These are phyloP conservation scores for Scaptomyza flava DNA, from an alignment of 2,888 invertebrate genomes.

Conservation along the genomic window DNA sequence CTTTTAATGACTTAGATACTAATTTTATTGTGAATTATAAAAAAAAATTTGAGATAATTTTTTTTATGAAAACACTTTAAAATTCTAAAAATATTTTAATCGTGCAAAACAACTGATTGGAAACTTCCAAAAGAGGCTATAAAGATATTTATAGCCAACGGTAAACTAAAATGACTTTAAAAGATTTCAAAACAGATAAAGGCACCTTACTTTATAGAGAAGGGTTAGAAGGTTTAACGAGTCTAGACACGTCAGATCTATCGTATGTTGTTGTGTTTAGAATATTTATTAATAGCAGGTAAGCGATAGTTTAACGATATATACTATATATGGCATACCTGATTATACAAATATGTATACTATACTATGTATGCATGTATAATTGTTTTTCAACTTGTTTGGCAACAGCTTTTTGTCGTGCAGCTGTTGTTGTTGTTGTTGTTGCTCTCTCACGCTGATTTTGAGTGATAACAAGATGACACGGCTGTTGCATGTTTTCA, in stretches of 20 bases:
- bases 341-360: not conserved
- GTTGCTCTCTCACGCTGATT: slow-evolving; percentile 26
- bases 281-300: not conserved
- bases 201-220: not conserved
- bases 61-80: too few relatives aligned
- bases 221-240: not conserved
- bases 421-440: not conserved
- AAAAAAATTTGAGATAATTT: too few relatives aligned
- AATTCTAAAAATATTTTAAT: too few relatives aligned
- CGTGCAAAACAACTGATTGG: too few relatives aligned
- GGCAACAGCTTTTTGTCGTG: not conserved
- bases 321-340: too few relatives aligned
- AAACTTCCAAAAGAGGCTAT: too few relatives aligned
- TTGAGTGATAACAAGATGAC: slow-evolving; percentile 43
- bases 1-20: too few relatives aligned
- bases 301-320: not conserved
- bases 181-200: not conserved
- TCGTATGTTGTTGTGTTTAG: not conserved
- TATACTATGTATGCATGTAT: too few relatives aligned
- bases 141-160: too few relatives aligned
- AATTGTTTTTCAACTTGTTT: not conserved
- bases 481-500: slow-evolving; percentile 28
- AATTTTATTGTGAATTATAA: too few relatives aligned
- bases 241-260: slow-evolving; percentile 3
- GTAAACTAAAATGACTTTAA: not conserved